These are phyloP conservation scores for Phymorhynchus buccinoides DNA, from an alignment of 1,140 invertebrate species.

Conservation along the genomic window DNA sequence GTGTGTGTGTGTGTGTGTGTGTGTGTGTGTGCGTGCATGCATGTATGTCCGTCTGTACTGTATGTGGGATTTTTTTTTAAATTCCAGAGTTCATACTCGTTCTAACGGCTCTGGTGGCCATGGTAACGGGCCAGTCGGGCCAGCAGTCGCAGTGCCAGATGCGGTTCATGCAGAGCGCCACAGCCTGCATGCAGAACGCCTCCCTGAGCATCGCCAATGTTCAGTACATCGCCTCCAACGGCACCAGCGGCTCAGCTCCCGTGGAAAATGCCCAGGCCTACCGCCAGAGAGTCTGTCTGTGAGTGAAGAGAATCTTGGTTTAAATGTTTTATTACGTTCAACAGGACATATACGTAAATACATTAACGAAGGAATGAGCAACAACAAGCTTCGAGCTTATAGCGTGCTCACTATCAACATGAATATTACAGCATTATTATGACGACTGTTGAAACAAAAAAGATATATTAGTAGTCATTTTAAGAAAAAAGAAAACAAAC, in stretches of 20 bases:
- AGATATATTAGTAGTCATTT: no score
- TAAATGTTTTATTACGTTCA: no score
- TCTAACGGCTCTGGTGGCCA: background rate
- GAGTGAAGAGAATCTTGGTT: no score
- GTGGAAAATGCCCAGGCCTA: constrained; percentile 39
- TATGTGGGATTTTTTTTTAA: background rate
- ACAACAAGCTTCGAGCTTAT: no score
- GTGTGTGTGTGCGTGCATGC: background rate
- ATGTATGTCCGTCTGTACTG: background rate
- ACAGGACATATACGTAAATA: no score
- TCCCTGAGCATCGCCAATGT: constrained; percentile 43
- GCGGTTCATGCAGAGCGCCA: constrained; percentile 43
- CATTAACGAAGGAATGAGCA: no score
- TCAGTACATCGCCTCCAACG: constrained; percentile 48
- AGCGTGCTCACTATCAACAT: no score
- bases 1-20: background rate
- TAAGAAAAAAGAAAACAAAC: no score
- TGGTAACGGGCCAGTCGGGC: constrained; percentile 16
- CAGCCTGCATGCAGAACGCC: constrained; percentile 47
- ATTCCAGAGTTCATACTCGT: background rate
- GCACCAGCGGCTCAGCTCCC: constrained; percentile 43
- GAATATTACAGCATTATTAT: no score
- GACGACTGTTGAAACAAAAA: no score
- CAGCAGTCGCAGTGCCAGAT: constrained; percentile 42
- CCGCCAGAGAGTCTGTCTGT: constrained; percentile 46